phyloP scores from a whole-genome alignment of 2,888 invertebrate genomes.

The Drepanosiphum platanoidis region DNA sequence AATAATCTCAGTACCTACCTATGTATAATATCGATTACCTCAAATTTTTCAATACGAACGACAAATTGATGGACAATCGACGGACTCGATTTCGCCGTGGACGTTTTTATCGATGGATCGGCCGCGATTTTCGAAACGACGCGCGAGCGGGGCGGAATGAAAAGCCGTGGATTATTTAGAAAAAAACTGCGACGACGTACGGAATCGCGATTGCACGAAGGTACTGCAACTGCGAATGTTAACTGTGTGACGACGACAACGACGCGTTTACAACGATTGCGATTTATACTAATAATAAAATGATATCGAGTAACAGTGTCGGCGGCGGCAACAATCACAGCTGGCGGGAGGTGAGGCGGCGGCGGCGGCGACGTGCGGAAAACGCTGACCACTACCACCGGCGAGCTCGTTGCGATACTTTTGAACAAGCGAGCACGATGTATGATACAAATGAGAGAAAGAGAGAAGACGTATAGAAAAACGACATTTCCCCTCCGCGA shows the following conservation, averaged over 20 bases:
- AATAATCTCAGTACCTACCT: too few relatives aligned
- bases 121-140: background rate
- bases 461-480: too few relatives aligned
- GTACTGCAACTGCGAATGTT: background rate
- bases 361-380: background rate
- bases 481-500: too few relatives aligned
- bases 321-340: background rate
- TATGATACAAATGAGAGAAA: too few relatives aligned
- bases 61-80: too few relatives aligned
- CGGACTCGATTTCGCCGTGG: background rate
- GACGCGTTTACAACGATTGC: background rate
- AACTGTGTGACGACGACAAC: background rate
- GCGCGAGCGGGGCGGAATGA: background rate
- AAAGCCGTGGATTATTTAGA: background rate
- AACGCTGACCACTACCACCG: slow-evolving; percentile 44
- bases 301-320: background rate
- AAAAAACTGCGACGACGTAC: background rate
- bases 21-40: too few relatives aligned
- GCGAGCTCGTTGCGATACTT: background rate
- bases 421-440: too few relatives aligned
- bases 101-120: background rate
- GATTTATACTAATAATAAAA: background rate
- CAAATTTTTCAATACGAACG: too few relatives aligned
- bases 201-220: background rate
- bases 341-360: background rate